Conservation (phyloP, 2,113 vertebrate species). For the Anas platyrhynchos region DNA sequence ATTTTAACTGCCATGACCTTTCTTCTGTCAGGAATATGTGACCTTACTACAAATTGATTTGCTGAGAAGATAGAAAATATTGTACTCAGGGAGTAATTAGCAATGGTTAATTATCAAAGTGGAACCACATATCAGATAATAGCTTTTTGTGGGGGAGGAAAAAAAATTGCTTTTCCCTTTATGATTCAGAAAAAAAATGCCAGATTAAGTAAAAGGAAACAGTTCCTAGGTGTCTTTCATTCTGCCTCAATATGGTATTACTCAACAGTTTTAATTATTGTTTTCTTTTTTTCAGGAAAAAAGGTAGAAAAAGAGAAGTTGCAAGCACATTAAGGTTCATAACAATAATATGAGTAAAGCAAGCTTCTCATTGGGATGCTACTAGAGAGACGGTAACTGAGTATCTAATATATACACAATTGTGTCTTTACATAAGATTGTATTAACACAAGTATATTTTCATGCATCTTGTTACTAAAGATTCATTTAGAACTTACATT, state of each 20-base stretch:
- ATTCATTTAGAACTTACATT: background rate
- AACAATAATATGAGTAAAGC: background rate
- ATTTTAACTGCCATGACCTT: background rate
- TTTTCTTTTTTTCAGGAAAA: background rate
- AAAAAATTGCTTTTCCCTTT: fast-evolving
- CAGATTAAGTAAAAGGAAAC: background rate
- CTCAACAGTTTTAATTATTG: background rate
- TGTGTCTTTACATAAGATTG: background rate
- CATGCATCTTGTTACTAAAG: background rate
- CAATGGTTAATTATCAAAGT: background rate
- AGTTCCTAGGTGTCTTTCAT: background rate
- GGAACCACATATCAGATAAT: background rate
- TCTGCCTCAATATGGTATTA: background rate
- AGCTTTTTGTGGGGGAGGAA: background rate
- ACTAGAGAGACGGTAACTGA: background rate
- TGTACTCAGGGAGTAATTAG: background rate
- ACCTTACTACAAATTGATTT: background rate
- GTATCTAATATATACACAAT: background rate
- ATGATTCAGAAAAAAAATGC: background rate
- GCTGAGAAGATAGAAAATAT: background rate
- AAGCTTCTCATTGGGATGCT: background rate
- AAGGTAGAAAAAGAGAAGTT: background rate
- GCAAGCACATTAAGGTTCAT: background rate
- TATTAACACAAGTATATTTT: background rate
- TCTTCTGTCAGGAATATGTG: background rate